A percentile compares a stretch with the other conserved stretches of the same genome.
These are phyloP conservation scores for Toxostoma redivivum DNA, from an alignment of 2,113 vertebrate genomes.

Conservation along the genomic window DNA sequence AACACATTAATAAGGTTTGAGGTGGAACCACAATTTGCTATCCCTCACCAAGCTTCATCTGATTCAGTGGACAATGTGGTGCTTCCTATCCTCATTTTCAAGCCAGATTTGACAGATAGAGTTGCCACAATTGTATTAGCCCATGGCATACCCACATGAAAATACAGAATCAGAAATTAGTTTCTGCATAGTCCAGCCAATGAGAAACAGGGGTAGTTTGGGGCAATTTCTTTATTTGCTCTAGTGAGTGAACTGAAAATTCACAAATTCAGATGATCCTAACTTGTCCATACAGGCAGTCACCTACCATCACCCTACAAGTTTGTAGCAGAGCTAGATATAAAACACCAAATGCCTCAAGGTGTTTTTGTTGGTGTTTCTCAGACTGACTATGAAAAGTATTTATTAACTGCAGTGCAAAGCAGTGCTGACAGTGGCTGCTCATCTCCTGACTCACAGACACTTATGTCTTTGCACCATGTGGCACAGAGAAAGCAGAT, in stretches of 20 bases:
- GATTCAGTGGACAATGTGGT: not conserved
- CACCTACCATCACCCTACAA: fast-evolving
- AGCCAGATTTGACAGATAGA: not conserved
- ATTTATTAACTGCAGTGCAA: not conserved
- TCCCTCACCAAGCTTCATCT: not conserved
- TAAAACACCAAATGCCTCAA: not conserved
- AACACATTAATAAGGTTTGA: not conserved
- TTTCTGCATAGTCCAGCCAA: not conserved
- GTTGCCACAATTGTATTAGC: not conserved
- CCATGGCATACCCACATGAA: not conserved
- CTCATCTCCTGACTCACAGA: not conserved
- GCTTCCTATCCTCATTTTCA: not conserved
- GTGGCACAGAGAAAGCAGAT: not conserved
- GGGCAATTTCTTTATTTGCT: not conserved
- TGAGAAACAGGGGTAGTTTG: not conserved
- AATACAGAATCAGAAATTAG: not conserved
- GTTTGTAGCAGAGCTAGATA: not conserved
- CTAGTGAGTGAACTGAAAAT: not conserved
- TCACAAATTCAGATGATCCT: not conserved
- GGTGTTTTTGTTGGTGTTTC: not conserved
- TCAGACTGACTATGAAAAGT: not conserved
- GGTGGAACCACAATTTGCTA: not conserved
- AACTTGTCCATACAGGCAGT: not conserved
- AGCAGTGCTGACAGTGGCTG: not conserved
- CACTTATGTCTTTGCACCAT: not conserved